Evolutionary conservation across 2,113 vertebrate species (phyloP).

Genomic region (Trogon surrucura): DNA sequence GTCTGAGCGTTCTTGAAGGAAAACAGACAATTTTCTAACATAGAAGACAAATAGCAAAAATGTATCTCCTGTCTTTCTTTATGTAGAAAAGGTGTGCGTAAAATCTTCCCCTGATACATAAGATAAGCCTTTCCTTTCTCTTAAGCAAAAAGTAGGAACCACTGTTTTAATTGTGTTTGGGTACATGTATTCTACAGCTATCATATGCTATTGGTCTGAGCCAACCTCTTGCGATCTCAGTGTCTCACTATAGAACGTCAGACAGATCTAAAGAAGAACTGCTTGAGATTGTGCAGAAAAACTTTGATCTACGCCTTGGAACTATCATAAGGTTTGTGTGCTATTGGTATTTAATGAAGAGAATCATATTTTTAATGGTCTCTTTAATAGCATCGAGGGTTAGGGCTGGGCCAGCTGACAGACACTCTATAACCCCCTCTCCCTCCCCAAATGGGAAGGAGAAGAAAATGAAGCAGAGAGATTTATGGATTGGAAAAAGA

Average conservation of each 20-base stretch:
- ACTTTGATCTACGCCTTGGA: conserved; percentile 85
- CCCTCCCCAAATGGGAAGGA: no score
- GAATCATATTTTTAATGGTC: not conserved
- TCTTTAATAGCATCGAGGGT: not conserved
- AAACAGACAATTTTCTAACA: not conserved
- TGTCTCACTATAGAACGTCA: conserved; percentile 86
- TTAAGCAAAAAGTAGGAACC: not conserved
- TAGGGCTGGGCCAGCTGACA: no score
- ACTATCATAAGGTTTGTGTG: conserved; percentile 81
- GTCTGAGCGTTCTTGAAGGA: not conserved
- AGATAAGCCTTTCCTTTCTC: not conserved
- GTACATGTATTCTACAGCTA: conserved; percentile 66
- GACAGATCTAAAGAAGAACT: conserved; percentile 83
- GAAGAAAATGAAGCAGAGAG: no score
- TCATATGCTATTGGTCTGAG: conserved; percentile 84
- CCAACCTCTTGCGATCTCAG: conserved; percentile 83
- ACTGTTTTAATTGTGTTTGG: not conserved
- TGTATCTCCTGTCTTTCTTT: not conserved
- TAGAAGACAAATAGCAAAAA: not conserved
- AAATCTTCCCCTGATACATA: not conserved
- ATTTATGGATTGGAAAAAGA: no score
- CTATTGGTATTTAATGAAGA: not conserved
- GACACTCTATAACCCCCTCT: no score
- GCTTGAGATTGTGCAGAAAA: conserved; percentile 84
- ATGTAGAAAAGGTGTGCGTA: not conserved